Evolutionary conservation across 1,140 invertebrate genomes (phyloP).

Genomic region (Solenopsis invicta): DNA sequence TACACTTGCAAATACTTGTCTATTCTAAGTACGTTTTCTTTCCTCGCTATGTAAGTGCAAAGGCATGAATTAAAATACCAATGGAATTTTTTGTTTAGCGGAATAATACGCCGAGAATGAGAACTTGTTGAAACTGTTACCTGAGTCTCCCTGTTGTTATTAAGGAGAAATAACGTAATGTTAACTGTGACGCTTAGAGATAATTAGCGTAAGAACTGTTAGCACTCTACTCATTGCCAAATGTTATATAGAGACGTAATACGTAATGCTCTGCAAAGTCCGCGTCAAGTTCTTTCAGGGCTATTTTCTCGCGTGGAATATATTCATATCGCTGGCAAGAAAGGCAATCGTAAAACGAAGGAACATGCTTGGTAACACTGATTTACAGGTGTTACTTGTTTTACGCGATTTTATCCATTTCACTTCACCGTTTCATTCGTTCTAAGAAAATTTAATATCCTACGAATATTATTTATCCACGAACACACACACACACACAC

Average conservation of each 20-base stretch:
- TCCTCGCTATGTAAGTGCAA: background rate
- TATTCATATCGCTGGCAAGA: constrained; percentile 45
- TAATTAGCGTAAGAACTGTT: constrained; percentile 62
- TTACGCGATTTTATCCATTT: background rate
- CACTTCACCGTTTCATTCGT: constrained; percentile 14
- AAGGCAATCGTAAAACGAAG: background rate
- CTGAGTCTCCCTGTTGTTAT: constrained; percentile 75
- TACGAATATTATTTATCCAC: constrained; percentile 36
- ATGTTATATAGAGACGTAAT: constrained; percentile 52
- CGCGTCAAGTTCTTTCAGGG: constrained; percentile 70
- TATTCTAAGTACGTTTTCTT: background rate
- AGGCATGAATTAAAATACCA: constrained; percentile 4
- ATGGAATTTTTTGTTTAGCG: constrained; percentile 40
- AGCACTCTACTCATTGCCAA: constrained; percentile 69
- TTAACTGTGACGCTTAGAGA: constrained; percentile 64
- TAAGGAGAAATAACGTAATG: constrained; percentile 53
- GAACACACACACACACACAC: background rate
- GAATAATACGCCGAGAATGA: constrained; percentile 45
- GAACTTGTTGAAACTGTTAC: constrained; percentile 79
- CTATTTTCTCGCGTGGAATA: constrained; percentile 60
- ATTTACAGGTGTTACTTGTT: constrained; percentile 61
- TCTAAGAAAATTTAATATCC: background rate
- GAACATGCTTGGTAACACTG: background rate
- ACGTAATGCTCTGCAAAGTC: constrained; percentile 64
- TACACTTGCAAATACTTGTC: background rate